Evolutionary conservation across 2,888 invertebrate species (phyloP).

Genomic region (Cistogaster globosa): DNA sequence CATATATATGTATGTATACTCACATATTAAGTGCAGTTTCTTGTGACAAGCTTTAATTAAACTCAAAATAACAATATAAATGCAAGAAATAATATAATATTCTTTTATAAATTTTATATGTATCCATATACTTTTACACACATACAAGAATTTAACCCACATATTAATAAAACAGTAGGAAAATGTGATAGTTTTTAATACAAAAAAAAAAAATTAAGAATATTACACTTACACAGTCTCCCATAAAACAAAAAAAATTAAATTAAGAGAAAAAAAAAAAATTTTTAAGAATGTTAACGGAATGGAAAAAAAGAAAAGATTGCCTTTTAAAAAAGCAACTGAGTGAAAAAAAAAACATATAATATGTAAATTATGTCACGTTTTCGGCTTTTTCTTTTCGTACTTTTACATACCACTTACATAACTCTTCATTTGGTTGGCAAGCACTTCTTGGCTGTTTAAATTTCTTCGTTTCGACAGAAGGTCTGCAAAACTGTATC

Average conservation of each 20-base stretch:
- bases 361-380: slow-evolving; percentile 82
- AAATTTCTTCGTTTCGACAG: slow-evolving; percentile 55
- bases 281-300: slow-evolving; percentile 53
- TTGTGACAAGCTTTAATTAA: slow-evolving; percentile 52
- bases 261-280: slow-evolving; percentile 60
- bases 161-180: slow-evolving; percentile 16
- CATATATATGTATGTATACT: not conserved
- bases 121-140: not conserved
- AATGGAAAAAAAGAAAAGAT: slow-evolving; percentile 34
- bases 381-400: slow-evolving; percentile 74
- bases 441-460: slow-evolving; percentile 49
- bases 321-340: not conserved
- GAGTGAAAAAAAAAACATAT: slow-evolving; percentile 44
- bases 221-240: slow-evolving; percentile 7
- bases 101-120: slow-evolving; percentile 17
- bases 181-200: slow-evolving; percentile 37
- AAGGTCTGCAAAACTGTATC: slow-evolving; percentile 78
- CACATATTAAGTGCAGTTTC: not conserved
- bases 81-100: slow-evolving; percentile 8
- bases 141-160: slow-evolving; percentile 25
- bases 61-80: not conserved
- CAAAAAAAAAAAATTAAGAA: not conserved
- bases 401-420: slow-evolving; percentile 62
- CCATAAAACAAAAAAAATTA: slow-evolving; percentile 21
- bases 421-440: slow-evolving; percentile 67